Evolutionary conservation across 1,140 invertebrate genomes (phyloP).

Genomic region (Eueides isabella): DNA sequence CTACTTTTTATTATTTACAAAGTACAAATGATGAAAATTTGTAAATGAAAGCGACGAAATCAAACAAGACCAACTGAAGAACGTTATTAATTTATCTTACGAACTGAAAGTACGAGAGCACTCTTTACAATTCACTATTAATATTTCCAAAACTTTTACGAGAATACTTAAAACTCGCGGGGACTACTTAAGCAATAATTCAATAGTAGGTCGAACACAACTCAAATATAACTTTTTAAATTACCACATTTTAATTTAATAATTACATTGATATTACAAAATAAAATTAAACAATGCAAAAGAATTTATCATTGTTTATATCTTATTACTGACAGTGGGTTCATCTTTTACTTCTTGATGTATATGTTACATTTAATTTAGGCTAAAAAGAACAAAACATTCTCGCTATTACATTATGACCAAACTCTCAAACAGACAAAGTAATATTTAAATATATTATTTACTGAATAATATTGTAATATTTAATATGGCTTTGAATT

Average conservation of each 20-base stretch:
- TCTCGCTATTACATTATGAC: too few species aligned
- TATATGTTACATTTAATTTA: too few species aligned
- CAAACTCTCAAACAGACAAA: too few species aligned
- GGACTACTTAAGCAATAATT: slow-evolving; percentile 33
- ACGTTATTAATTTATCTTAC: slow-evolving; percentile 34
- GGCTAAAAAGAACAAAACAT: too few species aligned
- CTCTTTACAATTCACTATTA: slow-evolving; percentile 42
- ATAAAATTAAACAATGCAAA: background rate
- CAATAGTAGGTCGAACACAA: slow-evolving; percentile 30
- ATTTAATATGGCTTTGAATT: slow-evolving; percentile 50
- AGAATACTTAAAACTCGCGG: slow-evolving; percentile 26
- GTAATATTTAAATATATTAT: background rate
- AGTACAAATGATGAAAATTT: slow-evolving; percentile 3
- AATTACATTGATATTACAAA: background rate
- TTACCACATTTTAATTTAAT: background rate
- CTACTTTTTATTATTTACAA: background rate
- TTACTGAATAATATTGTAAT: slow-evolving; percentile 5
- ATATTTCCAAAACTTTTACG: slow-evolving; percentile 33
- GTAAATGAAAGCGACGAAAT: slow-evolving; percentile 11
- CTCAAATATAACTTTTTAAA: slow-evolving; percentile 33
- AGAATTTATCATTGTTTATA: too few species aligned
- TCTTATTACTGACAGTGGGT: too few species aligned
- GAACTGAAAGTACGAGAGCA: slow-evolving; percentile 32
- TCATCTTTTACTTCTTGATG: too few species aligned
- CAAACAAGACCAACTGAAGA: slow-evolving; percentile 23